Base-by-base conservation (phyloP, 53 echinoderm and acorn worm genomes). In the Holothuria scabra region DNA sequence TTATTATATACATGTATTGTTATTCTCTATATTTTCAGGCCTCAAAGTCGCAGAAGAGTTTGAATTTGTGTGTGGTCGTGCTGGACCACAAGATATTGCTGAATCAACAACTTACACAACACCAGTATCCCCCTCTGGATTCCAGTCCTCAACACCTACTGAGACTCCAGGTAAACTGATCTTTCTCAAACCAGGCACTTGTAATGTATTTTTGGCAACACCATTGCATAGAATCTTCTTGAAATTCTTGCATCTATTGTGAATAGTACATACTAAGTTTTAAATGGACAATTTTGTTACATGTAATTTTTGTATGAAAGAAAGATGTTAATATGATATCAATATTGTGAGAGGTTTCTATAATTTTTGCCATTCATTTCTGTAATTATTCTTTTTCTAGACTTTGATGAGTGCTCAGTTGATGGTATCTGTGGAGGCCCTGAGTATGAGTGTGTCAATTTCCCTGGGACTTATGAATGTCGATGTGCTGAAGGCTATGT, bases 401-500 rank as follows among this genome's bases (percentile, higher is more conserved):
- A 96, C 87, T 59, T 90, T 62, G 90, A 96, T 67, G 96, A 96
- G 62, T 96, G 96, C 33, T 18, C 67, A 28, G 84, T 79, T 2
- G 26, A 62, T 60, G 83, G 83, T 58, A 82, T 86, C 71, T 96
- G 96, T 67, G 84, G 74, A 0, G 89, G 83, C 18, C 80, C 79
- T 13, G 85, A 74, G 13, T 86, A 68, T 34, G 72, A 62, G 41
- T 96, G 96, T 70, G 22, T 62, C 38, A 96, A 96, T 63, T 74
- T 82, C 46, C 93, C 93, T 0, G 93, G 96, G 28, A 96, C 93
- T 3, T 96, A 93, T 60, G 93, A 91, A 62, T 96, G 96, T 48
- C 46, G 71, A 63, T 96, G 96, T 46, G 26, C 67, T 22, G 90
- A 91, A 8, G 91, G 91, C 25, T 93, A 85, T 67, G 60, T 79